phyloP scores from a whole-genome alignment of 2,888 invertebrate genomes.

The Stenotaenia linearis region DNA sequence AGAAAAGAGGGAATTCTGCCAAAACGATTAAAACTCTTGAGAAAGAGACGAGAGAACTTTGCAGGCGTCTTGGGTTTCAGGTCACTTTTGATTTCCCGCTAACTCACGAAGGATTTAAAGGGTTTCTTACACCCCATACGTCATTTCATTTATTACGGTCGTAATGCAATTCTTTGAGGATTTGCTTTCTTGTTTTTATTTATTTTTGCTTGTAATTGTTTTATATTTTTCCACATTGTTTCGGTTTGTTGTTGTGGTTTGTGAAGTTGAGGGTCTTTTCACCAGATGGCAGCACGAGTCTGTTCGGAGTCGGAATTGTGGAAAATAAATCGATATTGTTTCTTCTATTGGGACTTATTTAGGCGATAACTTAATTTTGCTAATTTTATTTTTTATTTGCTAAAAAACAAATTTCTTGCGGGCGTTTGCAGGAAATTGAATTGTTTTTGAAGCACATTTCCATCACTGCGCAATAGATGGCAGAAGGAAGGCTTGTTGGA shows the following conservation, averaged over 20 bases:
- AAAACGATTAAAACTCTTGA: constrained; percentile 24
- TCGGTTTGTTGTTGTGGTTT: too few relatives aligned
- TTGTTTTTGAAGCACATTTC: background rate
- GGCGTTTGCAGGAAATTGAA: too few relatives aligned
- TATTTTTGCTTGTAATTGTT: background rate
- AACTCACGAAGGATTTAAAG: background rate
- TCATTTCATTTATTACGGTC: too few relatives aligned
- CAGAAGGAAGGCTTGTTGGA: background rate
- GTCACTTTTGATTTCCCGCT: background rate
- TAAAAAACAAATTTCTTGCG: background rate
- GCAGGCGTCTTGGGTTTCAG: background rate
- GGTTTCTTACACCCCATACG: too few relatives aligned
- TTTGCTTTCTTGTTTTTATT: background rate
- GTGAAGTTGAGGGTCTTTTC: too few relatives aligned
- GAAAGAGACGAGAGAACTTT: background rate
- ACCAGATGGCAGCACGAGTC: constrained; percentile 12
- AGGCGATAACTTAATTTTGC: too few relatives aligned
- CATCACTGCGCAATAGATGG: background rate
- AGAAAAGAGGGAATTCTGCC: constrained; percentile 13
- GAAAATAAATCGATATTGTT: too few relatives aligned
- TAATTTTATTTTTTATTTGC: background rate
- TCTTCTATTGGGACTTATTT: too few relatives aligned
- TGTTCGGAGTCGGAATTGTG: too few relatives aligned
- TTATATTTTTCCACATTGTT: background rate
- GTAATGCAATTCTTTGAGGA: too few relatives aligned